Evolutionary conservation across 2,888 invertebrate genomes (phyloP), one percentile per base, ranked within the genome.

Genomic region (Scaptomyza parva): DNA sequence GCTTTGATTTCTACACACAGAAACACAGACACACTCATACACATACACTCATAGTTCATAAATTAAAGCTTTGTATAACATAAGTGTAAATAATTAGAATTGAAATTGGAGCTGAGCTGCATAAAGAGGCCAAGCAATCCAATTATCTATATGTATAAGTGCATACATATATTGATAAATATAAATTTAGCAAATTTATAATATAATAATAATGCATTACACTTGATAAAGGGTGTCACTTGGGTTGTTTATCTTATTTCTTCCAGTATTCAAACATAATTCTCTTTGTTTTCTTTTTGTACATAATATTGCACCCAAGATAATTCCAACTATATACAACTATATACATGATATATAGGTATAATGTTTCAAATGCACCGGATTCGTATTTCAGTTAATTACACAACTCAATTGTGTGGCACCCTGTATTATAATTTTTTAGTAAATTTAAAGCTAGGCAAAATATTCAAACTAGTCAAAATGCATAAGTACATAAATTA

Each of bases 341-440:
- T 70, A 60, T 35, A 47, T 43, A 66, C 26, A 43, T 11, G 53
- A 30, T 55, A 47, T 17, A 57, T 22, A 40, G n/a, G 11, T 61
- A 51, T 58, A 51, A 60, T 65, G 65, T 70, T 87, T 76, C 79
- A 69, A 52, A 26, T 39, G 86, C 80, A 80, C 80, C 48, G 28
- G 28, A 41, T 30, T 82, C 17, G 14, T 20, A 35, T 40, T 76
- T 28, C 14, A 2, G 53, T 84, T 84, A 55, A 9, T 44, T 20
- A 26, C 33, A 14, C 33, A 4, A 35, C 7, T 3, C 3, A 26
- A n/a, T n/a, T n/a, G 54, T 11, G 24, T 17, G 14, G 59, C 87
- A 81, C 86, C 78, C 82, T 69, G 71, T 67, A 55, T 48, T 87
- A 65, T 81, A 12, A 60, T 59, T 84, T 84, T 3, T 65, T 80